Evolutionary conservation across 64 coral and sea anemone species (phyloP), one percentile per base, ranked within the genome.

Genomic region (Pachyseris speciosa): DNA sequence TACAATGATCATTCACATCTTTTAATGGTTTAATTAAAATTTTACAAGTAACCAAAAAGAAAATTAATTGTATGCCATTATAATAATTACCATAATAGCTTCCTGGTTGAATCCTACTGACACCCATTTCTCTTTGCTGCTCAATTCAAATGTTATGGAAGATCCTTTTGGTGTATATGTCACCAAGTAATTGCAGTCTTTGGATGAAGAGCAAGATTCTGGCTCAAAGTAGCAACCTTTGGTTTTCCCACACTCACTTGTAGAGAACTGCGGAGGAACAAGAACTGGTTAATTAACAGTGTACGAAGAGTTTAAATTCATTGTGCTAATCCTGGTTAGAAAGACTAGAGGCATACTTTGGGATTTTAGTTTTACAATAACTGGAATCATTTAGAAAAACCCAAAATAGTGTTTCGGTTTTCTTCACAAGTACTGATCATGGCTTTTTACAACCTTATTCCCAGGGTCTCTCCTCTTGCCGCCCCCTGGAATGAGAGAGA

Each of bases 21-120:
- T 19, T n/a, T 4, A 37, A 74, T 16, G 16, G 69, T 4, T 9
- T 43, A 25, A 20, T 47, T 13, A 37, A 19, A 37, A 70, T 73
- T 73, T 20, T 9, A 40, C 13, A 22, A 20, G 17, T n/a, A 45
- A 43, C 13, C 9, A 15, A 9, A 43, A 17, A 29, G 12, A 13
- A 78, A 5, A 30, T 13, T 29, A 3, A 13, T 3, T 7, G 24
- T 0, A 27, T 9, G 3, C 22, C 24, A 9, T 0, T 78, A 30
- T 16, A 74, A 44, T 16, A 36, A 16, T 40, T 81, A 81, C 77
- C 77, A 81, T 81, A 39, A 34, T 4, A 20, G 77, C 16, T 59
- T 89, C 67, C 9, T 33, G 44, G 30, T 89, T 89, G 52, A 89
- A 78, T 61, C 87, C 87, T 60, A 89, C 39, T 50, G 87, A 40